phyloP scores from a whole-genome alignment of 1,140 invertebrate species.

The Sinonovacula constricta region DNA sequence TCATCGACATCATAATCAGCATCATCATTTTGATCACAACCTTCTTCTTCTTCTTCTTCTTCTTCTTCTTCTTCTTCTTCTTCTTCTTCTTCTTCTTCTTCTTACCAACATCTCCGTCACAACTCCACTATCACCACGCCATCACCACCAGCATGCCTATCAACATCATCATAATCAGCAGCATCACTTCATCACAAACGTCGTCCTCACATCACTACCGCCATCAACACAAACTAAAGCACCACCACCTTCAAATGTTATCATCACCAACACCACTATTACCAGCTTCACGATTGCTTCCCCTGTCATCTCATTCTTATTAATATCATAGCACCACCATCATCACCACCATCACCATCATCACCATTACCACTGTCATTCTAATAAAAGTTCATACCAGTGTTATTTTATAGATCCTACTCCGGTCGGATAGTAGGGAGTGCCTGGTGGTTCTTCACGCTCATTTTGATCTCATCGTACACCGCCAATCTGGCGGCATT shows the following conservation, averaged over 20 bases:
- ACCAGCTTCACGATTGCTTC: neutral
- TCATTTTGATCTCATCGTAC: conserved; percentile 99
- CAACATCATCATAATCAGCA: neutral
- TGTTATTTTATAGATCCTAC: conserved; percentile 59
- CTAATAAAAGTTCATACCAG: neutral
- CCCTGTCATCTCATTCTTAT: no score
- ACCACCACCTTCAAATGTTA: no score
- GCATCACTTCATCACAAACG: neutral
- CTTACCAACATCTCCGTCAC: no score
- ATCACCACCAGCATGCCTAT: no score
- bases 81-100: no score
- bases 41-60: no score
- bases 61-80: no score
- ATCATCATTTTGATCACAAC: no score
- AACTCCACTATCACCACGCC: no score
- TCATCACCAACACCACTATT: neutral
- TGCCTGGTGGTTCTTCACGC: conserved; percentile 98
- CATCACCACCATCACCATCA: neutral
- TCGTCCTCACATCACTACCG: neutral
- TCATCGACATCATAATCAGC: no score
- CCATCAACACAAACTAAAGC: neutral
- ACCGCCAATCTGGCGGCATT: conserved; percentile 98
- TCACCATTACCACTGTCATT: neutral
- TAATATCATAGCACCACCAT: no score
- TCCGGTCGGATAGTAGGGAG: conserved; percentile 88